Conservation (phyloP, 2,888 invertebrate genomes). For the Eretmocerus hayati region DNA sequence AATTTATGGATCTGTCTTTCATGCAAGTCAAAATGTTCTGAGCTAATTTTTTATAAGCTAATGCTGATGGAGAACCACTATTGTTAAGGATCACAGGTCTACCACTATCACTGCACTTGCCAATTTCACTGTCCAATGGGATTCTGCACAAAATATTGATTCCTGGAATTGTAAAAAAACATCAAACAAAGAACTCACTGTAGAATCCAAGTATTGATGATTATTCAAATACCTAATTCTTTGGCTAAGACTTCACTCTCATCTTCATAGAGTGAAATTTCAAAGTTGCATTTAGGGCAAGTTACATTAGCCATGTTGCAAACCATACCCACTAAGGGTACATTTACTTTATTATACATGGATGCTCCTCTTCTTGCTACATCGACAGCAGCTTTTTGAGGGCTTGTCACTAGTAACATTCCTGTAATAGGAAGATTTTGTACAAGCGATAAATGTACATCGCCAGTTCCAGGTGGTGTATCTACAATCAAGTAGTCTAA, state of each 20-base stretch:
- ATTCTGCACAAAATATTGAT: conserved; percentile 63
- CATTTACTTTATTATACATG: conserved; percentile 78
- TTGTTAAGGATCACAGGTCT: conserved; percentile 66
- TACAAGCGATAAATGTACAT: conserved; percentile 83
- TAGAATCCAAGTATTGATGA: background rate
- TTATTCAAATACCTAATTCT: conserved; percentile 51
- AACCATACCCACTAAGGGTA: conserved; percentile 80
- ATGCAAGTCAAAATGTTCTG: conserved; percentile 33
- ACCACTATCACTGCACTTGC: conserved; percentile 65
- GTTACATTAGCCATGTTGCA: conserved; percentile 82
- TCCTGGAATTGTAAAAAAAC: conserved; percentile 29
- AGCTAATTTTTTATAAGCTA: conserved; percentile 39
- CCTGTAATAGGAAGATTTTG: conserved; percentile 84
- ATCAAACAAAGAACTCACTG: background rate
- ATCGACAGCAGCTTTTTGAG: conserved; percentile 79
- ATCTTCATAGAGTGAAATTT: conserved; percentile 67
- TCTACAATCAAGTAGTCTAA: conserved; percentile 85
- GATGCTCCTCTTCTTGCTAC: conserved; percentile 79
- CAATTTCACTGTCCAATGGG: conserved; percentile 65
- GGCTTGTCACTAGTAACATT: conserved; percentile 86
- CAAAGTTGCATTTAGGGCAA: conserved; percentile 71
- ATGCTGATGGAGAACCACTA: conserved; percentile 50
- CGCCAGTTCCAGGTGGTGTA: conserved; percentile 96
- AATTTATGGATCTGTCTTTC: conserved; percentile 27
- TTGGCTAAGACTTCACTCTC: conserved; percentile 57